Conservation (phyloP, 2,113 vertebrate species). For the Puffinus mauretanicus region DNA sequence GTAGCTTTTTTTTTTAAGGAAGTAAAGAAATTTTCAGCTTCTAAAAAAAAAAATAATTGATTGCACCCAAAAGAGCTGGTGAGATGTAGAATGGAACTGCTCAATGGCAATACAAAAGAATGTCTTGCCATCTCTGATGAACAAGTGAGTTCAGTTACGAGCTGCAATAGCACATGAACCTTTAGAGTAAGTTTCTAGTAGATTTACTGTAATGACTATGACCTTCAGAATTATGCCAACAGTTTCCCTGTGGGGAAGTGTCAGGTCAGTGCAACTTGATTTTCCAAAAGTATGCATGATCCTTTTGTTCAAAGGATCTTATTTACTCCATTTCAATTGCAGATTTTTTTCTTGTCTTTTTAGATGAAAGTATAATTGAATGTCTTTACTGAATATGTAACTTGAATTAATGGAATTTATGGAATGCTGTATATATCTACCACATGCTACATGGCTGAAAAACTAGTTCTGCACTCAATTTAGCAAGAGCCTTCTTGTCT, state of each 20-base stretch:
- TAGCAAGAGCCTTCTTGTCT: conserved; percentile 8
- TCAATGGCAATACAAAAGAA: neutral
- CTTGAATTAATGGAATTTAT: neutral
- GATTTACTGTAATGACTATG: conserved; percentile 56
- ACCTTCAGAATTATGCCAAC: conserved; percentile 62
- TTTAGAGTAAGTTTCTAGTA: conserved; percentile 60
- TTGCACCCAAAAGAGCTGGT: neutral
- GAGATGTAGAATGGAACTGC: neutral
- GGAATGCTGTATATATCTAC: neutral
- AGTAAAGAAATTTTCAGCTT: neutral
- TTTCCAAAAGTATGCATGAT: conserved; percentile 1
- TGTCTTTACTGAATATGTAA: neutral
- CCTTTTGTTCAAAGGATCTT: neutral
- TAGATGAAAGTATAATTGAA: neutral
- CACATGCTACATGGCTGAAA: neutral
- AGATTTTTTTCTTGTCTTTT: neutral
- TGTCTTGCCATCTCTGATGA: neutral
- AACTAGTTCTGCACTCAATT: conserved; percentile 20
- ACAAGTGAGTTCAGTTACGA: neutral
- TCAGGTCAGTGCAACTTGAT: conserved; percentile 31
- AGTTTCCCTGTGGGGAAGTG: conserved; percentile 52
- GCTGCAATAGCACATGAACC: conserved; percentile 21
- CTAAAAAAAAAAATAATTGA: neutral
- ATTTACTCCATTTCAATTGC: neutral
- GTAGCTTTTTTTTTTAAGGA: neutral